phyloP scores from a whole-genome alignment of 2,888 invertebrate species.

The Lasioglossum morio region DNA sequence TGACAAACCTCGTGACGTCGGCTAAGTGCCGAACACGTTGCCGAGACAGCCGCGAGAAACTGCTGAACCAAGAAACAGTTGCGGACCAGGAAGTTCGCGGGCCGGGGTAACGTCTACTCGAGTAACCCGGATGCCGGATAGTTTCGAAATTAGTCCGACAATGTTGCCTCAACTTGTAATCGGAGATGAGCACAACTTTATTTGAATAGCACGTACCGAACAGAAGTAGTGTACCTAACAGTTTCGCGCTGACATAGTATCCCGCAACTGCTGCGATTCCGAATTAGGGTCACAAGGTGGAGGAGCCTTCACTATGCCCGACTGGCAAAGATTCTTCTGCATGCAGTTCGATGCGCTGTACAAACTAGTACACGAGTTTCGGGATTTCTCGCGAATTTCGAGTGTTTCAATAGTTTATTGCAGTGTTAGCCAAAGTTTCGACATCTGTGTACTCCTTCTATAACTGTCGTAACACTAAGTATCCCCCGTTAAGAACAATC shows the following conservation, averaged over 20 bases:
- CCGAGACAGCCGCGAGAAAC: constrained; percentile 56
- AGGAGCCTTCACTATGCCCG: background rate
- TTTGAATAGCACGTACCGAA: background rate
- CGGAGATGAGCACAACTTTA: constrained; percentile 16
- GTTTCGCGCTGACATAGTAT: background rate
- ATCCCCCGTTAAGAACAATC: too few relatives aligned
- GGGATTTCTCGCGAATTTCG: background rate
- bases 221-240: background rate
- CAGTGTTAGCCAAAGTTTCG: too few relatives aligned
- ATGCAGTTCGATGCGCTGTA: background rate
- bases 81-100: constrained; percentile 49
- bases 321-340: background rate
- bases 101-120: constrained; percentile 63
- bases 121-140: constrained; percentile 65
- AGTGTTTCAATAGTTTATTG: background rate
- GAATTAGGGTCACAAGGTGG: background rate
- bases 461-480: too few relatives aligned
- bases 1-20: constrained; percentile 50
- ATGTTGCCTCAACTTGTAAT: constrained; percentile 56
- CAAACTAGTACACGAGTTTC: background rate
- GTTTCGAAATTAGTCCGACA: constrained; percentile 70
- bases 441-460: too few relatives aligned
- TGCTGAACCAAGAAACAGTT: constrained; percentile 58
- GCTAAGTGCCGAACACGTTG: constrained; percentile 62
- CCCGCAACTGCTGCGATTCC: constrained; percentile 2